Conservation (phyloP, 1,140 invertebrate genomes). For the Arion vulgaris region DNA sequence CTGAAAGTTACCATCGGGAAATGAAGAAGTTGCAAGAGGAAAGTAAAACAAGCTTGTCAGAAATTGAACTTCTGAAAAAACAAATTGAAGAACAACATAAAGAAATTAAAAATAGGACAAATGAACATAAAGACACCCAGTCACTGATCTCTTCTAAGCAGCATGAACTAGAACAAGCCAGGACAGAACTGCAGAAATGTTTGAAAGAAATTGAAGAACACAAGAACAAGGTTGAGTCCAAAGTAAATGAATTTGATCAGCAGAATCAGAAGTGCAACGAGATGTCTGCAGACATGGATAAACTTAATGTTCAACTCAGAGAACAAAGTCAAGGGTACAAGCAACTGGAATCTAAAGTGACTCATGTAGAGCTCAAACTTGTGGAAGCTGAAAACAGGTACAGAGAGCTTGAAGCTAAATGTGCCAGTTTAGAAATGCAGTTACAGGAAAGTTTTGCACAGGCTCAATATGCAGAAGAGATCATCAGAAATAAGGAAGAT, state of each 20-base stretch:
- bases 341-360: slow-evolving; percentile 23
- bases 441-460: slow-evolving; percentile 29
- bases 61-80: slow-evolving; percentile 18
- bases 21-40: slow-evolving; percentile 23
- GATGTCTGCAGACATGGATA: slow-evolving; percentile 47
- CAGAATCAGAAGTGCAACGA: slow-evolving; percentile 52
- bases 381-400: slow-evolving; percentile 35
- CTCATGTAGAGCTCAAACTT: slow-evolving; percentile 10
- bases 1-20: slow-evolving; percentile 31
- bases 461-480: slow-evolving; percentile 22
- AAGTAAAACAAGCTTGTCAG: slow-evolving; percentile 24
- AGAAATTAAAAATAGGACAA: slow-evolving; percentile 3
- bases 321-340: slow-evolving; percentile 8
- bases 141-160: slow-evolving; percentile 36
- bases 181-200: slow-evolving; percentile 39
- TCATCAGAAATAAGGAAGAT: slow-evolving; percentile 10
- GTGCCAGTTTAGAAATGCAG: slow-evolving; percentile 33
- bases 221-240: slow-evolving; percentile 8
- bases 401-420: slow-evolving; percentile 31
- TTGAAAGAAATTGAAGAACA: slow-evolving; percentile 38
- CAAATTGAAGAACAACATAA: background rate
- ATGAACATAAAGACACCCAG: slow-evolving; percentile 14
- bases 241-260: slow-evolving; percentile 52
- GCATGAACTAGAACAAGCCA: slow-evolving; percentile 45
- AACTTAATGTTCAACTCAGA: slow-evolving; percentile 52